These are phyloP conservation scores for Xestia xanthographa DNA, from an alignment of 2,888 invertebrate species.

Conservation along the genomic window DNA sequence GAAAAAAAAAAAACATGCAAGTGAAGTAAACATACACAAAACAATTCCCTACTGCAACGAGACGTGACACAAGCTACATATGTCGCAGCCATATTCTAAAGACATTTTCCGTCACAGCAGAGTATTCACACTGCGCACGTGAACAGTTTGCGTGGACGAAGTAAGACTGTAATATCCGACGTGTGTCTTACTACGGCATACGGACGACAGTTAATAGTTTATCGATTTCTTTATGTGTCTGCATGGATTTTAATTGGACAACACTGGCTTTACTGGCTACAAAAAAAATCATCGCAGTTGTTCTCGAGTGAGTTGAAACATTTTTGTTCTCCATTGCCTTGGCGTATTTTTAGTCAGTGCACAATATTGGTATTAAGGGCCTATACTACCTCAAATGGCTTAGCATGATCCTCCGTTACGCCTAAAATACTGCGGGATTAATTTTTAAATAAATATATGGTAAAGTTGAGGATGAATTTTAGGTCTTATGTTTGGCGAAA, in stretches of 20 bases:
- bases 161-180: conserved; percentile 44
- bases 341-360: neutral
- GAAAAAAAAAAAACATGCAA: neutral
- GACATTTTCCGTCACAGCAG: conserved; percentile 64
- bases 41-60: conserved; percentile 16
- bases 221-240: conserved; percentile 9
- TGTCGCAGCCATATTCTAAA: conserved; percentile 53
- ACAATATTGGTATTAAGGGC: neutral
- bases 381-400: too few relatives aligned
- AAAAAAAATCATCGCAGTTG: neutral
- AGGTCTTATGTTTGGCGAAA: too few relatives aligned
- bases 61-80: conserved; percentile 46
- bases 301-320: neutral
- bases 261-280: neutral
- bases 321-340: neutral
- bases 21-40: conserved; percentile 11
- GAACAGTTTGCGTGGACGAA: conserved; percentile 56
- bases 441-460: too few relatives aligned
- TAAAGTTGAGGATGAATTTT: too few relatives aligned
- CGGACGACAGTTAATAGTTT: conserved; percentile 19
- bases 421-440: too few relatives aligned
- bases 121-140: conserved; percentile 61
- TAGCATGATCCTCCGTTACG: too few relatives aligned
- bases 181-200: conserved; percentile 22
- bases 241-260: neutral